Conservation (phyloP, 1,140 invertebrate genomes). For the Drosophila parvula region DNA sequence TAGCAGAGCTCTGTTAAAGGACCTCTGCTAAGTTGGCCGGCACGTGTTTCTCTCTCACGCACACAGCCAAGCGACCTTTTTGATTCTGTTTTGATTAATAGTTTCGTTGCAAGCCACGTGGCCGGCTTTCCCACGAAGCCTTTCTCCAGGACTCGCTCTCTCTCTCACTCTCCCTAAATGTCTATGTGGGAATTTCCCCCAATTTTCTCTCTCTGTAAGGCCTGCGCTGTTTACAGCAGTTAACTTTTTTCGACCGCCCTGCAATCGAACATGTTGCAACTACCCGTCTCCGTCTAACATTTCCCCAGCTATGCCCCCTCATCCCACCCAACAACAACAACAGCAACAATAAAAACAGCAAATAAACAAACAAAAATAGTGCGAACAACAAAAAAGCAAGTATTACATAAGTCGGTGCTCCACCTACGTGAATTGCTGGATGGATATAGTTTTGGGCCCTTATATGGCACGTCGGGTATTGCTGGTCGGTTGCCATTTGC, state of each 20-base stretch:
- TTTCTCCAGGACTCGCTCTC: constrained; percentile 9
- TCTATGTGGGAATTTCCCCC: constrained; percentile 1
- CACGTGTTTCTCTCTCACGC: constrained; percentile 83
- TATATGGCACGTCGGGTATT: constrained; percentile 54
- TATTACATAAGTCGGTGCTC: constrained; percentile 77
- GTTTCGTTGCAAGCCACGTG: constrained; percentile 79
- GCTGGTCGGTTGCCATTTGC: constrained; percentile 47
- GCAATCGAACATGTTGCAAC: constrained; percentile 68
- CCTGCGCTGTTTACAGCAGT: constrained; percentile 69
- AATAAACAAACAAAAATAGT: constrained; percentile 40
- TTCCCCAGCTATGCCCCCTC: constrained; percentile 42
- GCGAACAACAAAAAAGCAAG: constrained; percentile 64
- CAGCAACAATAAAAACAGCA: constrained; percentile 8
- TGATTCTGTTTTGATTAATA: constrained; percentile 84
- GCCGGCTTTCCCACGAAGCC: constrained; percentile 53
- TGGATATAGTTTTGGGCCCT: constrained; percentile 42
- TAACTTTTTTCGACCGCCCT: constrained; percentile 60
- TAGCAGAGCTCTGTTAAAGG: constrained; percentile 65
- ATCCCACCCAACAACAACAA: constrained; percentile 9
- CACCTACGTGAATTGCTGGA: constrained; percentile 59
- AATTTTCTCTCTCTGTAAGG: constrained; percentile 32
- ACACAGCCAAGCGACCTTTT: constrained; percentile 57
- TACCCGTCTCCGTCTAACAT: constrained; percentile 57
- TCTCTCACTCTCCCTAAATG: neutral
- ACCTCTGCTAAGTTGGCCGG: constrained; percentile 58